Evolutionary conservation across 92 coral and sea anemone species (phyloP), one percentile per base, ranked within the genome.

Genomic region (Porites cylindrica): DNA sequence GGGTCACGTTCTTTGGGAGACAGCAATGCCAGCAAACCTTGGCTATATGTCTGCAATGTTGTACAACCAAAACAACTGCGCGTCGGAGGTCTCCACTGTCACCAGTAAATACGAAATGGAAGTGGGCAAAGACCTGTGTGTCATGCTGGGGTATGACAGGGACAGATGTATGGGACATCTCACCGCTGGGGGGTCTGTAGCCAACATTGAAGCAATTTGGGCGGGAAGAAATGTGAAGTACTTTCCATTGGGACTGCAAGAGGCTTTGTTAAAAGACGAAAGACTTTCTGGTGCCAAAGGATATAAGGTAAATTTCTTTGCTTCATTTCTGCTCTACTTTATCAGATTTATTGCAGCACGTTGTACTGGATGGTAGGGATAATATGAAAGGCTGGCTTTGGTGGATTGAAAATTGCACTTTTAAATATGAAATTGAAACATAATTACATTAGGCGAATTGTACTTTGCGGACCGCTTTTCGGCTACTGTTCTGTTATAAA

Each of bases 171-270:
- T 84, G 90, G 97, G 97, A 1, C 97, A 94, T 63, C 84, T 95
- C 1, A 86, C 87, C 24, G 68, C 91, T 17, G 96, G 98, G 17
- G 99, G 99, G 6, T 62, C 96, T 10, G 86, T 91, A 8, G 99
- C 99, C 16, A 96, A 96, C 87, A 96, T 96, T 74, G 99, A 96
- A 86, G 93, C 99, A 43, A 81, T 96, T 79, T 96, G 96, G 99
- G 95, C 96, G 5, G 97, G 90, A 10, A 80, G 99, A 7, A 96
- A 96, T 71, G 89, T 96, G 51, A 96, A 96, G 89, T 95, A 80
- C 90, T 93, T 88, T 78, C 89, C 98, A 53, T 21, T 88, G 62
- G 91, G 96, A 72, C 70, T 96, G 18, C 92, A 91, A 77, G 96
- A 91, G 62, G 95, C 99, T 53, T 83, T 96, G 84, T 56, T 69